These are phyloP conservation scores for Limnephilus auricula DNA, from an alignment of 2,888 invertebrate genomes.

Conservation along the genomic window DNA sequence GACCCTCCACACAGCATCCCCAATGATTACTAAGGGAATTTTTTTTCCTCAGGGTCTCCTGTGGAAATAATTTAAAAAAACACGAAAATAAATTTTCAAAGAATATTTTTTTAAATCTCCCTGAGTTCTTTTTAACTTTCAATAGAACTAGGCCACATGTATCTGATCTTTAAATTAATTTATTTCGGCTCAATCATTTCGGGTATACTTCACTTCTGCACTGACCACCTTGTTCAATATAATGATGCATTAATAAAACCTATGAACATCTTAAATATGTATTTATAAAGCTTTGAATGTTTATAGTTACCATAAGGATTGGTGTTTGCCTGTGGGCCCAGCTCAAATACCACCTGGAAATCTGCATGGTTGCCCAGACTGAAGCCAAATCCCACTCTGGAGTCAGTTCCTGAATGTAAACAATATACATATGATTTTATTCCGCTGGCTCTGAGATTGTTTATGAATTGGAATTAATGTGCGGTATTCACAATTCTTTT, in stretches of 20 bases:
- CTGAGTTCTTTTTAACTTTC: too few relatives aligned
- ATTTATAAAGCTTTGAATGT: neutral
- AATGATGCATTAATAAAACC: neutral
- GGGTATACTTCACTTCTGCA: neutral
- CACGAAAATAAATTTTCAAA: too few relatives aligned
- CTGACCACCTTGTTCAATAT: neutral
- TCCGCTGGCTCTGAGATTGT: too few relatives aligned
- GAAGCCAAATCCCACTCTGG: constrained; percentile 87
- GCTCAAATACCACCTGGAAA: constrained; percentile 85
- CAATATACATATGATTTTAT: neutral
- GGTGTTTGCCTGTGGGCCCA: constrained; percentile 89
- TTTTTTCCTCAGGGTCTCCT: too few relatives aligned
- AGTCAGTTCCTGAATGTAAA: constrained; percentile 84
- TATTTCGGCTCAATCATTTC: neutral
- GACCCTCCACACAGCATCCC: too few relatives aligned
- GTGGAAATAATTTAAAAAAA: too few relatives aligned
- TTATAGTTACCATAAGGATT: constrained; percentile 78
- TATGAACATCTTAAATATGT: neutral
- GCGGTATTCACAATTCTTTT: too few relatives aligned
- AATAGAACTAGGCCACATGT: too few relatives aligned
- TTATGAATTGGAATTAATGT: too few relatives aligned
- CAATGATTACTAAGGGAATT: too few relatives aligned
- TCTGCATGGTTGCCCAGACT: constrained; percentile 89
- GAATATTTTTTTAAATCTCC: too few relatives aligned
- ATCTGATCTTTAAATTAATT: too few relatives aligned